Evolutionary conservation across 2,888 invertebrate species (phyloP).

Genomic region (Ophraella communa): DNA sequence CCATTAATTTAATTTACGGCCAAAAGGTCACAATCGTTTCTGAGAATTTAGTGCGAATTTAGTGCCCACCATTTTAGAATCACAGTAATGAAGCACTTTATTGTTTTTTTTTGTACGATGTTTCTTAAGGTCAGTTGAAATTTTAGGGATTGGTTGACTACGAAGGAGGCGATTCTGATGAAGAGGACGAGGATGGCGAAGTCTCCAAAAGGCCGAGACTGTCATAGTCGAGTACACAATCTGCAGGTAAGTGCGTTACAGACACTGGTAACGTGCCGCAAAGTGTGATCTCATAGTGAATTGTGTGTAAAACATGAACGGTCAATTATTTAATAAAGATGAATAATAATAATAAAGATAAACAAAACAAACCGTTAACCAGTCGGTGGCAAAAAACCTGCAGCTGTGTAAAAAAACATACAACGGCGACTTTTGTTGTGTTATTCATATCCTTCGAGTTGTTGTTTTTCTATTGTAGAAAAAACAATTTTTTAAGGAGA

Average conservation of each 20-base stretch:
- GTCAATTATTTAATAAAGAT: slow-evolving; percentile 54
- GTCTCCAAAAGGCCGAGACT: slow-evolving; percentile 74
- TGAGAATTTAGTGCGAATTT: too few species aligned
- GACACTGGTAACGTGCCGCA: slow-evolving; percentile 52
- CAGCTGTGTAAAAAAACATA: slow-evolving; percentile 26
- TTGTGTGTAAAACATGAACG: slow-evolving; percentile 47
- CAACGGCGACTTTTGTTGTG: slow-evolving; percentile 25
- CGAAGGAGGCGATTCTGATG: slow-evolving; percentile 96
- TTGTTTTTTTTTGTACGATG: not conserved
- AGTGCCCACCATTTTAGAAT: too few species aligned
- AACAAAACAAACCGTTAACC: not conserved
- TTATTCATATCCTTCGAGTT: slow-evolving; percentile 18
- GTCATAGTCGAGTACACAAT: slow-evolving; percentile 66
- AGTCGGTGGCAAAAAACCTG: slow-evolving; percentile 27
- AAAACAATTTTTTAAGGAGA: slow-evolving; percentile 25
- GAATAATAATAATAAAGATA: not conserved
- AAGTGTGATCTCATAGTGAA: slow-evolving; percentile 57
- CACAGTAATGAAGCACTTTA: too few species aligned
- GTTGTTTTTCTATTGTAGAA: slow-evolving; percentile 10
- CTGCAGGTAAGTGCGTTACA: slow-evolving; percentile 49
- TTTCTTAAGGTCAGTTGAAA: slow-evolving; percentile 25
- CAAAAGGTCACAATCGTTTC: too few species aligned
- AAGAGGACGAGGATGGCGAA: slow-evolving; percentile 81
- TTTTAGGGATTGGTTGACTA: slow-evolving; percentile 91
- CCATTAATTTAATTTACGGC: too few species aligned